Conservation (phyloP, 2,113 vertebrate species). For the Hypomesus transpacificus region DNA sequence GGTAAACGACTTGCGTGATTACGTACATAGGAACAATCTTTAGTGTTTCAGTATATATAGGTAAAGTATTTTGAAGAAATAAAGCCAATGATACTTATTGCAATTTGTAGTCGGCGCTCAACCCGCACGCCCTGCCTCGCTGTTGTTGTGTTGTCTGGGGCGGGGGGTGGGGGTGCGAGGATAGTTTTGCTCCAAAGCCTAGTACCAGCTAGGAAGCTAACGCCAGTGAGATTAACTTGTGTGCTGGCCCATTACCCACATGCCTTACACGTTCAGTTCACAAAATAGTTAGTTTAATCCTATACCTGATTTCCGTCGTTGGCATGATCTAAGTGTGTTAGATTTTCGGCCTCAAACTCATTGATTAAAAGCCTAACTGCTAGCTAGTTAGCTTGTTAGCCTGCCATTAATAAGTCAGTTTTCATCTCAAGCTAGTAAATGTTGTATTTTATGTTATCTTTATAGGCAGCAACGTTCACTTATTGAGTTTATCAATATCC, state of each 20-base stretch:
- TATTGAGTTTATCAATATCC: too few species aligned
- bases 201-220: not conserved
- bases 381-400: constrained; percentile 31
- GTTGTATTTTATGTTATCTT: too few species aligned
- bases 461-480: too few species aligned
- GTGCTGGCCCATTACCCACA: not conserved
- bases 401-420: constrained; percentile 19
- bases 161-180: constrained; percentile 45
- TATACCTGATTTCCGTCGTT: not conserved
- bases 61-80: not conserved
- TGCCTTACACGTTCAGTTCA: not conserved
- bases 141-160: constrained; percentile 66
- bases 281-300: not conserved
- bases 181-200: constrained; percentile 12
- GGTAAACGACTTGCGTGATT: constrained; percentile 43
- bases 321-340: not conserved
- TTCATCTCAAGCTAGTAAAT: too few species aligned
- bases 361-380: not conserved
- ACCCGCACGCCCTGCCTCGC: constrained; percentile 58
- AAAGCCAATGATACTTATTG: constrained; percentile 10
- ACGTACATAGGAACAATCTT: not conserved
- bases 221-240: not conserved
- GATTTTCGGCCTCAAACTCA: not conserved
- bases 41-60: not conserved
- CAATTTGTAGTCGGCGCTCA: constrained; percentile 51